phyloP scores from a whole-genome alignment of 2,888 invertebrate genomes.

The Eurytoma adleriae region DNA sequence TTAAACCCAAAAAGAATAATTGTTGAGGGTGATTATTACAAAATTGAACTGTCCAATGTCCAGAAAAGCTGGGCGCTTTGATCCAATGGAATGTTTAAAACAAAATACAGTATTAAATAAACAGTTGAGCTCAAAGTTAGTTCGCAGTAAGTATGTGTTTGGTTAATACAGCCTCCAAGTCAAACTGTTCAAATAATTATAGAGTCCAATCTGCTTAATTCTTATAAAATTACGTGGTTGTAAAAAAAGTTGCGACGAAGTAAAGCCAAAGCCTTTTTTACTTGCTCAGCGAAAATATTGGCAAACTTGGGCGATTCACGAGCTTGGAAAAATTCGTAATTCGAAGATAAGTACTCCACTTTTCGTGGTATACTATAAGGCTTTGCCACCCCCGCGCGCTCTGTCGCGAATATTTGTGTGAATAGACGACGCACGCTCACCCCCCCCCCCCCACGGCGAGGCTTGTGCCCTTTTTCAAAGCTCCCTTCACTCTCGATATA shows the following conservation, averaged over 20 bases:
- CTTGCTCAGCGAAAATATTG: slow-evolving; percentile 14
- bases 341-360: neutral
- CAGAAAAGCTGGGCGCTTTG: too few species aligned
- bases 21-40: too few species aligned
- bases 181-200: too few species aligned
- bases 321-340: neutral
- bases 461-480: neutral
- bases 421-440: neutral
- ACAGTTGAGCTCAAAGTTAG: too few species aligned
- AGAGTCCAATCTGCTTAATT: too few species aligned
- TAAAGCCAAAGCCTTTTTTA: neutral
- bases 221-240: neutral
- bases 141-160: too few species aligned
- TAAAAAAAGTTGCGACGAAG: neutral
- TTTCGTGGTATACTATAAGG: neutral
- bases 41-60: too few species aligned
- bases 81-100: too few species aligned
- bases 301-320: neutral
- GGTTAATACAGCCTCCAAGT: too few species aligned
- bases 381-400: too few species aligned
- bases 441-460: neutral
- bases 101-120: too few species aligned
- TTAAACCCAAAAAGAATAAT: too few species aligned
- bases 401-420: neutral
- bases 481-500: neutral